These are phyloP conservation scores for Thereva nobilitata DNA, from an alignment of 2,888 invertebrate genomes.

Conservation along the genomic window DNA sequence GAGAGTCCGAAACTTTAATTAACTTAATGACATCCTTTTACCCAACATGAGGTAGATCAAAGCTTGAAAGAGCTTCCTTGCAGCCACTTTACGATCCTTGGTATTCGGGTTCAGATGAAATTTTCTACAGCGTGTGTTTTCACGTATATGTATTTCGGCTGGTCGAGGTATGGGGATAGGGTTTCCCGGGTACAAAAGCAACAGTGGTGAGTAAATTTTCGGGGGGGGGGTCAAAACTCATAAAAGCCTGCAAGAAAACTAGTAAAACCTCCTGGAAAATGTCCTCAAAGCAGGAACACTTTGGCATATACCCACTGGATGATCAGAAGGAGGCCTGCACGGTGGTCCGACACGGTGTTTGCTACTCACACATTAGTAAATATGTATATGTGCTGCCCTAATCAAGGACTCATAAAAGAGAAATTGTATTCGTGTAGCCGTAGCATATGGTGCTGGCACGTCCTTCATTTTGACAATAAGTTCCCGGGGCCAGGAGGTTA, in stretches of 20 bases:
- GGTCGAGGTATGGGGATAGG: neutral
- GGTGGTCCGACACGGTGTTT: neutral
- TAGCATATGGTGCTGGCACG: conserved; percentile 33
- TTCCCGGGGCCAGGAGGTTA: conserved; percentile 26
- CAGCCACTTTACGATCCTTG: neutral
- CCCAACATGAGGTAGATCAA: conserved; percentile 15
- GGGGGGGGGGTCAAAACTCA: too few species aligned
- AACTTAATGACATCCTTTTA: conserved; percentile 33
- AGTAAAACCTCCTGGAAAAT: too few species aligned
- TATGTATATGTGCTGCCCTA: conserved; percentile 24
- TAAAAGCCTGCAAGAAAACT: too few species aligned
- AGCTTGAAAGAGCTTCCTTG: conserved; percentile 6
- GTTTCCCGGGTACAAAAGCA: too few species aligned
- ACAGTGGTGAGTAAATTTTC: too few species aligned
- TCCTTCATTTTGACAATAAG: conserved; percentile 35
- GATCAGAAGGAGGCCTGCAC: neutral
- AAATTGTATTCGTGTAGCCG: conserved; percentile 23
- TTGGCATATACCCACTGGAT: neutral
- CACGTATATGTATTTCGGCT: neutral
- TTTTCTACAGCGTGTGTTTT: too few species aligned
- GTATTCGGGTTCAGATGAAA: conserved; percentile 3
- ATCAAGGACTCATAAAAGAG: conserved; percentile 33
- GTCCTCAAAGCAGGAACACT: too few species aligned
- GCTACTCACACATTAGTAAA: neutral
- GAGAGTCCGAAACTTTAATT: conserved; percentile 24